Evolutionary conservation across 2,888 invertebrate genomes (phyloP), one percentile per base, ranked within the genome.

Genomic region (Myopa testacea): DNA sequence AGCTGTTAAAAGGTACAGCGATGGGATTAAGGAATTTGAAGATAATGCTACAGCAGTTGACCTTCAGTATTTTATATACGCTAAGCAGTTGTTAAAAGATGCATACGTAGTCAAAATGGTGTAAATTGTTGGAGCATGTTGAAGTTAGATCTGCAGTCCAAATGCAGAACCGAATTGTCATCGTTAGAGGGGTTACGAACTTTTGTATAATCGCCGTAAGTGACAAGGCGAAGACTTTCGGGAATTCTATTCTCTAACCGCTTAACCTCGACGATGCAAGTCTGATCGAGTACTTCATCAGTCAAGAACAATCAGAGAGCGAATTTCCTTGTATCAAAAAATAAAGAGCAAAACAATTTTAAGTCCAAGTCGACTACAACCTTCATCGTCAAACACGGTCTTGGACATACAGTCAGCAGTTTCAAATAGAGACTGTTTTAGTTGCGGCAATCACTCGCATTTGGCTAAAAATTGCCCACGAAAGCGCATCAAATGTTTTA

Each of bases 271-370:
- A 79, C 34, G 78, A 78, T 26, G 75, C 50, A 14, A 81, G 80
- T 26, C 6, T 80, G 0, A 80, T 81, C 16, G 76, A 77, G n/a
- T 80, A 80, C 58, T 79, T 80, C 37, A 58, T 78, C 80, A 81
- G 52, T 76, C 78, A 8, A 77, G 45, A 8, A 77, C 26, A 0
- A 10, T 78, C 0, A 26, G 40, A 0, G 73, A 79, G 7, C 19
- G 77, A 38, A 40, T 81, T 2, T 34, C n/a, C 16, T 19, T 79
- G 0, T 81, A 79, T n/a, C 77, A 81, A 60, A 78, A 68, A 45
- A 55, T 80, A 19, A 68, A 73, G 40, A 77, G 77, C 50, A 58
- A 55, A 55, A 55, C 12, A 55, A 55, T 52, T 14, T 16, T 26
- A 26, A 26, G 2, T 52, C 8, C 10, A 12, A 52, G 58, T 1